Base-by-base conservation (phyloP, 2,888 invertebrate species). In the Drosophila nigricruria region DNA sequence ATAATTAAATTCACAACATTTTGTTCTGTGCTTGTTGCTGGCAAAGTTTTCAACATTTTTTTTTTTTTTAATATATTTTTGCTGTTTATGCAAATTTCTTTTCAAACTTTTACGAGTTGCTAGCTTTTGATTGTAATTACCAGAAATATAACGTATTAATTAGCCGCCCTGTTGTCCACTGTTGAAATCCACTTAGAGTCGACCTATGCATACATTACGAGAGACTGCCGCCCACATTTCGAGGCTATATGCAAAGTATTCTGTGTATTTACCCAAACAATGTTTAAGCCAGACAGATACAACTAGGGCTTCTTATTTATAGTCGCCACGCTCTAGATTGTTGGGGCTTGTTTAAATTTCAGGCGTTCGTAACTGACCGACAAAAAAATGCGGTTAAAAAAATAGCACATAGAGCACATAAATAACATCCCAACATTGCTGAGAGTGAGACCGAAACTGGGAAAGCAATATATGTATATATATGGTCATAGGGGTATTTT, bases 51-150 rank as follows among this genome's bases (percentile, higher is more conserved):
- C 9, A 50, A 34, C 32, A 50, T 16, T 34, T 16, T 32, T 65
- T 9, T 50, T 12, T 12, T 16, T 70, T n/a, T n/a, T n/a, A n/a
- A n/a, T n/a, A 25, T 40, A 38, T 53, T 47, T 63, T 30, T 54
- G 65, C 72, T 87, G 69, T 76, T 84, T 77, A 87, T 89, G 88
- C 73, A 81, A 59, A 58, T 52, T 57, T 52, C 47, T 43, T 58
- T 73, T 52, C 18, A 45, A 53, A 47, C 65, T 65, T 59, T 59
- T 43, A 2, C 27, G 5, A 47, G 20, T 49, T 34, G 4, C 20
- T 9, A 47, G 20, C 34, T 49, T 67, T 63, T 58, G 38, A 59
- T 62, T 72, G 49, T 75, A 75, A 75, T 77, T 63, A 57, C 38
- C 59, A 23, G 38, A 64, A 57, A 60, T 40, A 56, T 65, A 73